These are phyloP conservation scores for Cheilosia pagana DNA, from an alignment of 2,888 invertebrate species.

Conservation along the genomic window DNA sequence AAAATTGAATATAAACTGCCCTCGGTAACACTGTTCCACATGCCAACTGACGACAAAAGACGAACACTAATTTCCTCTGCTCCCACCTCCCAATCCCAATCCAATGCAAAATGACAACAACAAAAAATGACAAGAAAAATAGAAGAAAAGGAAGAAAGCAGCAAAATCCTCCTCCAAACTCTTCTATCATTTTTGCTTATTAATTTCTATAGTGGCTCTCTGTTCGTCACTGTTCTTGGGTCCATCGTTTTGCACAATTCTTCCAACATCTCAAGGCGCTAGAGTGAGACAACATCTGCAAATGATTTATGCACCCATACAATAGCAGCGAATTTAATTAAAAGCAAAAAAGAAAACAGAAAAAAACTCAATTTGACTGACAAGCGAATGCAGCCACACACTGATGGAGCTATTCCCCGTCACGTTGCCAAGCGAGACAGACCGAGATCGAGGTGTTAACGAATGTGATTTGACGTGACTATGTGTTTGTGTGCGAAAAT, in stretches of 20 bases:
- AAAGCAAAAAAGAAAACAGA: conserved; percentile 32
- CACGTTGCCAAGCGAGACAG: conserved; percentile 60
- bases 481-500: conserved; percentile 23
- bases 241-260: background rate
- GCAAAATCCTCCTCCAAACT: conserved; percentile 40
- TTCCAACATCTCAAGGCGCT: background rate
- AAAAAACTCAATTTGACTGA: conserved; percentile 51
- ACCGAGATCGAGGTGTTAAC: conserved; percentile 67
- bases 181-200: conserved; percentile 45
- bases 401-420: conserved; percentile 61
- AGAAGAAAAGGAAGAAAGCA: conserved; percentile 18
- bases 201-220: conserved; percentile 17
- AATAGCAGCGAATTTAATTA: conserved; percentile 50
- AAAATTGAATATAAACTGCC: background rate
- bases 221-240: background rate
- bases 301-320: conserved; percentile 63
- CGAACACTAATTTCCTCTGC: conserved; percentile 27
- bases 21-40: conserved; percentile 23
- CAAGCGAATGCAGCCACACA: conserved; percentile 66
- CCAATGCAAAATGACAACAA: background rate
- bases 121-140: conserved; percentile 35
- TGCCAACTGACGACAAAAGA: conserved; percentile 12
- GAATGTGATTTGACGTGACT: conserved; percentile 43
- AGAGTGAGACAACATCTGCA: conserved; percentile 51
- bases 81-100: conserved; percentile 10